Evolutionary conservation across 2,888 invertebrate species (phyloP), one percentile per base, ranked within the genome.

Genomic region (Boloria euphrosyne): DNA sequence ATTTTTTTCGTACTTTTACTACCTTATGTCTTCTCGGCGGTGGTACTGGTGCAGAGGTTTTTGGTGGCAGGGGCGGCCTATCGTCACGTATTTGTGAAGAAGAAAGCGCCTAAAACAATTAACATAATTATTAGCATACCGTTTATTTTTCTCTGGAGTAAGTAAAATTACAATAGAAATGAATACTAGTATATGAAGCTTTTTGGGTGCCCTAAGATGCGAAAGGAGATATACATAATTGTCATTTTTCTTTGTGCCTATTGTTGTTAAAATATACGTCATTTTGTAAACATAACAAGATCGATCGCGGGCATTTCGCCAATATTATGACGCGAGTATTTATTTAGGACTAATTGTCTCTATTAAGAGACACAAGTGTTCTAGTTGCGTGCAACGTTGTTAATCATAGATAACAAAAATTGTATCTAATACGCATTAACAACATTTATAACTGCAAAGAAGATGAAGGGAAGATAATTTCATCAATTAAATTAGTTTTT

Each of bases 11-110:
- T 17, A 18, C 3, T n/a, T 43, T 18, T 47, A 10, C 0, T 78
- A 89, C 93, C 86, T 93, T 93, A 75, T 93, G 87, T 78, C 90
- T 82, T 67, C 93, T 84, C 65, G 92, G 92, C 47, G 93, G 93
- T 4, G 93, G 93, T 27, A 93, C 92, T 1, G 93, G 93, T 3
- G 93, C 82, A 18, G 86, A 78, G 18, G 80, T 81, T 75, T 93
- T 93, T 1, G 93, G 93, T 22, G 93, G 93, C 22, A 93, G 76
- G 7, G 93, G 93, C 0, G 93, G 93, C 49, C 91, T 84, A 54
- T 89, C 90, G 70, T 92, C 92, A 27, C 87, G 82, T 50, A 87
- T 71, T 72, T 89, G 89, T 6, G 84, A 75, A 51, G 78, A 78
- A 7, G 90, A 81, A 62, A 91, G 73, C 13, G 90, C 90, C 90